These are phyloP conservation scores for Rhabdomys pumilio DNA, from an alignment of 2,797 vertebrate species.

Conservation along the genomic window DNA sequence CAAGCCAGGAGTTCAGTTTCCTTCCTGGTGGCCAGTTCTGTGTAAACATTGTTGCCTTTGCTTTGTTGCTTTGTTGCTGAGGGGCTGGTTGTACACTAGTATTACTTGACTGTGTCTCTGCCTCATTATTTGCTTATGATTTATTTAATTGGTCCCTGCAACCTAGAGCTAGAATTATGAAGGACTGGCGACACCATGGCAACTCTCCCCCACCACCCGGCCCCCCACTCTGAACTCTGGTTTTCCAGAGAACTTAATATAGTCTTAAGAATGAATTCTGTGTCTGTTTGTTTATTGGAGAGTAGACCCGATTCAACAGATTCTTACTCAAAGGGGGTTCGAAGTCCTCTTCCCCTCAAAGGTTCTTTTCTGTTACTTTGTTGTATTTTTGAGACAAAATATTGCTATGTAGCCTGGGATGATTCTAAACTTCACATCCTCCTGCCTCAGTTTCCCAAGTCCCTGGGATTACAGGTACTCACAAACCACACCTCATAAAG, in stretches of 20 bases:
- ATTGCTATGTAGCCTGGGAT: background rate
- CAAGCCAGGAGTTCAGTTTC: background rate
- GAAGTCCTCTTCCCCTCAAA: background rate
- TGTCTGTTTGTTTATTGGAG: background rate
- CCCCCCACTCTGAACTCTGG: background rate
- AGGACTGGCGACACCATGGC: background rate
- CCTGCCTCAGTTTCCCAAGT: background rate
- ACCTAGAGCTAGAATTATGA: conserved; percentile 51
- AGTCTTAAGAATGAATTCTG: background rate
- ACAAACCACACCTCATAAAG: background rate
- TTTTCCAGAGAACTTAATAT: background rate
- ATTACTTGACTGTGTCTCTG: background rate
- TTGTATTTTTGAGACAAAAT: background rate
- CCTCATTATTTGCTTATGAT: conserved; percentile 51
- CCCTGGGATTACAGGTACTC: background rate
- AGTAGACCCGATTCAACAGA: background rate
- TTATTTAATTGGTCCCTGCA: conserved; percentile 49
- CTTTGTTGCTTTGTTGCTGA: background rate
- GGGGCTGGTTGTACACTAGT: background rate
- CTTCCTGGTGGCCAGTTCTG: background rate
- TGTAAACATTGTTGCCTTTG: background rate
- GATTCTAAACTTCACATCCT: background rate
- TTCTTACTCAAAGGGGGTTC: background rate
- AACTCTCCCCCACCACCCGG: background rate
- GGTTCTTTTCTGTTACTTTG: background rate